phyloP scores from a whole-genome alignment of 2,888 invertebrate genomes.

The Xylophagus ater region DNA sequence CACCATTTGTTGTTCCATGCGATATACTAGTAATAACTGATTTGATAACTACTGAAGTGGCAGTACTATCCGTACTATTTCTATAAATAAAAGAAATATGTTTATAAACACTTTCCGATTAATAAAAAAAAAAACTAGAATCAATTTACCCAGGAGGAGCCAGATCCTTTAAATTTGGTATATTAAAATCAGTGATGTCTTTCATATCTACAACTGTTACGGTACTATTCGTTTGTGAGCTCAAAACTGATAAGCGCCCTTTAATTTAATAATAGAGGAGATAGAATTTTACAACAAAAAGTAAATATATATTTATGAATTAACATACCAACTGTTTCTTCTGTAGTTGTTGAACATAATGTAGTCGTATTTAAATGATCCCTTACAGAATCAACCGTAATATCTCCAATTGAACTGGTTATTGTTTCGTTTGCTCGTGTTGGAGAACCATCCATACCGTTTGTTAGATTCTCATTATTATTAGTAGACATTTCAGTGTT shows the following conservation, averaged over 20 bases:
- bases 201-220: conserved; percentile 33
- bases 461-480: conserved; percentile 23
- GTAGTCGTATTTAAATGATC: conserved; percentile 58
- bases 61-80: conserved; percentile 35
- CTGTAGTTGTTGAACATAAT: conserved; percentile 37
- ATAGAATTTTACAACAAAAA: neutral
- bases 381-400: conserved; percentile 88
- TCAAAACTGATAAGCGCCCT: conserved; percentile 38
- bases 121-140: too few species aligned
- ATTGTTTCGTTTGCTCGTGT: conserved; percentile 41
- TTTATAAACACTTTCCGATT: too few species aligned
- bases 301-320: neutral
- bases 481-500: conserved; percentile 23
- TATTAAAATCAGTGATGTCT: conserved; percentile 32
- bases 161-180: conserved; percentile 33
- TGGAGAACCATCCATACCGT: conserved; percentile 44
- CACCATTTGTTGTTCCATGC: conserved; percentile 35
- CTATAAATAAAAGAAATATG: conserved; percentile 22
- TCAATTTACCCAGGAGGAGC: conserved; percentile 28
- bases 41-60: conserved; percentile 39
- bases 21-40: conserved; percentile 38
- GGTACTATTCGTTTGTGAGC: conserved; percentile 37
- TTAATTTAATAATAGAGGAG: conserved; percentile 4
- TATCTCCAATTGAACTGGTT: conserved; percentile 64
- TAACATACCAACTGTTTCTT: conserved; percentile 37